phyloP scores from a whole-genome alignment of 2,888 invertebrate species.

The Chrysotoxum bicinctum region DNA sequence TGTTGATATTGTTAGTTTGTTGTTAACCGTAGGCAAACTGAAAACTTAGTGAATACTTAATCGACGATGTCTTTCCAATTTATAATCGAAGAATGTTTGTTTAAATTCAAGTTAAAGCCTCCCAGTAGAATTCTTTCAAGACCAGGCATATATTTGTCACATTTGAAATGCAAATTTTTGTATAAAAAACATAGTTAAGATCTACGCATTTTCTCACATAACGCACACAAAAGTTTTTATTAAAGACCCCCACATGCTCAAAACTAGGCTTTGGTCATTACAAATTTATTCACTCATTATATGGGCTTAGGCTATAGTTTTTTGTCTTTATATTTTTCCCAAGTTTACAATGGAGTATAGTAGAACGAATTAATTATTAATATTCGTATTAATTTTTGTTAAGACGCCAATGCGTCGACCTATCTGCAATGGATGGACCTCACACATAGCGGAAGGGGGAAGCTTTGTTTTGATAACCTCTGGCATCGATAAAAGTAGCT shows the following conservation, averaged over 20 bases:
- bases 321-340: background rate
- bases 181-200: background rate
- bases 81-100: slow-evolving; percentile 53
- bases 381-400: slow-evolving; percentile 12
- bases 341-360: background rate
- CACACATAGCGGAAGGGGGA: background rate
- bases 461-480: slow-evolving; percentile 16
- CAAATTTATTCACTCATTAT: slow-evolving; percentile 46
- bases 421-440: background rate
- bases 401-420: slow-evolving; percentile 47
- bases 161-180: slow-evolving; percentile 58
- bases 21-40: slow-evolving; percentile 67
- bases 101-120: slow-evolving; percentile 19
- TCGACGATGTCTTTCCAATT: slow-evolving; percentile 33
- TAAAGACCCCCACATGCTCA: background rate
- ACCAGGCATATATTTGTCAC: slow-evolving; percentile 34
- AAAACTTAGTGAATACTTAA: slow-evolving; percentile 66
- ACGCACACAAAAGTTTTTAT: background rate
- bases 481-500: background rate
- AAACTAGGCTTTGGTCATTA: slow-evolving; percentile 23
- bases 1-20: slow-evolving; percentile 71
- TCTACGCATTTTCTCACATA: slow-evolving; percentile 28
- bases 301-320: background rate
- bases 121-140: slow-evolving; percentile 47
- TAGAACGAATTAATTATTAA: too few species aligned